Evolutionary conservation across 35 echinoderm and acorn worm genomes (phyloP).

Genomic region (Stichopus chloronotus): DNA sequence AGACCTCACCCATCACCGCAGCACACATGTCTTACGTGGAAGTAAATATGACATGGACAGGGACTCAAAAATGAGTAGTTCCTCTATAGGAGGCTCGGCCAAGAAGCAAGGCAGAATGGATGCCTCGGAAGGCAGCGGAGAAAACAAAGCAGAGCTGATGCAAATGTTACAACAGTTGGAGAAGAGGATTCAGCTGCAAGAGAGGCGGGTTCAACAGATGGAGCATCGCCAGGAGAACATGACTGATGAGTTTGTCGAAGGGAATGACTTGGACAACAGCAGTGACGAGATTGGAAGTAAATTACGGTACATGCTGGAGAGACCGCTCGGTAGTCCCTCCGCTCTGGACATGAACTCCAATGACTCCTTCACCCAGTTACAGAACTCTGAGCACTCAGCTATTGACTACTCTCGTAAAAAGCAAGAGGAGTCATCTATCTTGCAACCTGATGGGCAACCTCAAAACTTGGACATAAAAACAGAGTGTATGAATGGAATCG

Average conservation of each 20-base stretch:
- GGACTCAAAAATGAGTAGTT: conserved; percentile 50
- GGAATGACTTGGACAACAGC: conserved; percentile 29
- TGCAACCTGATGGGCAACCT: background rate
- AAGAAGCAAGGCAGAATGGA: conserved; percentile 22
- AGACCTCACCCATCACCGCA: conserved; percentile 92
- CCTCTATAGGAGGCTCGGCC: background rate
- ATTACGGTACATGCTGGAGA: conserved; percentile 78
- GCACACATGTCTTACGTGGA: conserved; percentile 75
- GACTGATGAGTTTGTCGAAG: conserved; percentile 60
- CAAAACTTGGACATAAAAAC: background rate
- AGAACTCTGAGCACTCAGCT: conserved; percentile 23
- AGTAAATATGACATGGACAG: conserved; percentile 88
- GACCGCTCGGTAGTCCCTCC: conserved; percentile 19
- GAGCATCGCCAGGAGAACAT: conserved; percentile 86
- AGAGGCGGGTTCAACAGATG: conserved; percentile 91
- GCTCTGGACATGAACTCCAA: conserved; percentile 27
- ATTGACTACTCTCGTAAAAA: conserved; percentile 42
- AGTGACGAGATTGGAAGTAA: conserved; percentile 61
- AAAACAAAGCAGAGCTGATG: conserved; percentile 94
- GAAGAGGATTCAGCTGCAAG: conserved; percentile 88
- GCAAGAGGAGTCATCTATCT: background rate
- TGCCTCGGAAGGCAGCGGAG: background rate
- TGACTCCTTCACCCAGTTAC: conserved; percentile 2
- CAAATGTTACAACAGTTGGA: conserved; percentile 93
- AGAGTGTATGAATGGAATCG: conserved; percentile 45